These are phyloP conservation scores for Trichonephila inaurata DNA, from an alignment of 1,140 invertebrate species.

Conservation along the genomic window DNA sequence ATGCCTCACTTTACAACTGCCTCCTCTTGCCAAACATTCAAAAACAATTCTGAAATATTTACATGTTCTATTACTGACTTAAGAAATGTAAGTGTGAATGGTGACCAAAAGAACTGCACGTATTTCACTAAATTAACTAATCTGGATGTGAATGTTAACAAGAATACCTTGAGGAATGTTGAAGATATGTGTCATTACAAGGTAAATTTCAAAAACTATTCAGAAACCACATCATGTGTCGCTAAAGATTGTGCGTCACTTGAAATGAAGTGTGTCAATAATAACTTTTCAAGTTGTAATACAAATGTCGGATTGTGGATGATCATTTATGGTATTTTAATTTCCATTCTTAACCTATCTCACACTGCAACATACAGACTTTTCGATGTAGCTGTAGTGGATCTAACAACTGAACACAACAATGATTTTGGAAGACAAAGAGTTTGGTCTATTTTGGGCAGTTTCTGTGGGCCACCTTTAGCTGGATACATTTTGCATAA, in stretches of 20 bases:
- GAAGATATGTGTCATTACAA: not conserved
- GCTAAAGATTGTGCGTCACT: not conserved
- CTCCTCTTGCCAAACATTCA: not conserved
- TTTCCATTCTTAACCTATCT: not conserved
- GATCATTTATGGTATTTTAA: not conserved
- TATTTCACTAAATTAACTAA: not conserved
- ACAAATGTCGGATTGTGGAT: not conserved
- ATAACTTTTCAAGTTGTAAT: not conserved
- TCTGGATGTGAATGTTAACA: not conserved
- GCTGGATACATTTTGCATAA: constrained; percentile 1
- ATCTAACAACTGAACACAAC: not conserved
- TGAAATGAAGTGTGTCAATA: not conserved
- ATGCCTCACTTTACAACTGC: not conserved
- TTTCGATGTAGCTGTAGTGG: constrained; percentile 15
- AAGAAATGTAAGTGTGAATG: not conserved
- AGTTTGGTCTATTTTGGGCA: constrained; percentile 27
- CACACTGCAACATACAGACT: not conserved
- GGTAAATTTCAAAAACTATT: not conserved
- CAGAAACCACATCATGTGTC: not conserved
- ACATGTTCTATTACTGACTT: not conserved
- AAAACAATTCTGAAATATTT: not conserved
- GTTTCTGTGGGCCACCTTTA: not conserved
- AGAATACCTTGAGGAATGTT: not conserved
- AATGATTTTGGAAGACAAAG: constrained; percentile 31
- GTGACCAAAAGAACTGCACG: not conserved